Evolutionary conservation across 2,113 vertebrate genomes (phyloP), one percentile per base, ranked within the genome.

Genomic region (Odocoileus virginianus): DNA sequence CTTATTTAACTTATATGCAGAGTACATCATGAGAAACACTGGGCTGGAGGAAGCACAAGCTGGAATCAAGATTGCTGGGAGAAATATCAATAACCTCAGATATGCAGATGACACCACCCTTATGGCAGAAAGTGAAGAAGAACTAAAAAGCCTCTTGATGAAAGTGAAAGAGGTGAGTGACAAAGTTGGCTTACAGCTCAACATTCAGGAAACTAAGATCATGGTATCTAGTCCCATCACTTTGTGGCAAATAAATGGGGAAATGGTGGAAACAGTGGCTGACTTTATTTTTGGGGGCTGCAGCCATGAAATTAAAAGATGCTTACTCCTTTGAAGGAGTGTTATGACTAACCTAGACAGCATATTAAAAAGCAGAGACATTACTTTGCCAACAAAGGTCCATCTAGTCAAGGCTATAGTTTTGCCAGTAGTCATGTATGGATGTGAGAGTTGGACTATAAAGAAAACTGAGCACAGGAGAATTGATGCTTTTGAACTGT

Each of bases 391-490:
- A 67, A 67, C 16, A 67, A 67, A 67, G 4, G 16, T 67, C 17
- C 3, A 0, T 21, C 64, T 11, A 21, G 17, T 36, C 17, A 71
- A 71, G 17, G n/a, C 9, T 11, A 21, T 36, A n/a, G 9, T 11
- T 71, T 67, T 36, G 36, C n/a, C n/a, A 36, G 33, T 36, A 0
- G 64, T 11, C 17, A 71, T 21, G 64, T 21, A 71, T 36, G n/a
- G 17, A 36, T 71, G 64, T 36, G 17, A 11, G 9, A 71, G 8
- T 67, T 21, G 33, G 17, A 36, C 64, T 67, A 36, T 11, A 36
- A 71, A 71, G 8, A 21, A 71, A 71, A 4, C 33, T 71, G 64
- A 36, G 64, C 0, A 0, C 33, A 0, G 1, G 36, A 71, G n/a
- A 71, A 71, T 36, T 71, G 64, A 36, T 71, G 64, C n/a, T 36